Conservation (phyloP, 2,888 invertebrate species). For the Timema cristinae region DNA sequence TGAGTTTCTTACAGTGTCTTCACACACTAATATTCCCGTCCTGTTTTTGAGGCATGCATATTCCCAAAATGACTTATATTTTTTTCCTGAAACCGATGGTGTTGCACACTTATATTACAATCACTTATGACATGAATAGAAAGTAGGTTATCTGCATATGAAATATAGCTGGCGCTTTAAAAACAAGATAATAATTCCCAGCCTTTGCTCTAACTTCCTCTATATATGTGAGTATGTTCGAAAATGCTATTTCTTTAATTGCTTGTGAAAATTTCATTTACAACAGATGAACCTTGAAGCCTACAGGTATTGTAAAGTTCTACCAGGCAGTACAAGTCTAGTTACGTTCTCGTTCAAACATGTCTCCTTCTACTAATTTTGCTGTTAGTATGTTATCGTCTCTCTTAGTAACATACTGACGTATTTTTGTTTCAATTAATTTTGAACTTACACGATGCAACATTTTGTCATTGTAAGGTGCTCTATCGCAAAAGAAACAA, state of each 20-base stretch:
- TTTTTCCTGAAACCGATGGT: not conserved
- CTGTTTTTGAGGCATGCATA: not conserved
- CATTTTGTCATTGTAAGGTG: not conserved
- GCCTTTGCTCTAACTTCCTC: not conserved
- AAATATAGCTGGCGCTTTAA: slow-evolving; percentile 2
- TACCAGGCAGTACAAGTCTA: not conserved
- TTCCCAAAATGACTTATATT: not conserved
- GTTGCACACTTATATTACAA: not conserved
- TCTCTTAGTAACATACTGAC: not conserved
- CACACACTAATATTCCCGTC: slow-evolving; percentile 7
- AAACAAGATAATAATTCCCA: slow-evolving; percentile 5
- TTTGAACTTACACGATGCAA: not conserved
- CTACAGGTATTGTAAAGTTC: not conserved
- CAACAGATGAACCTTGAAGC: not conserved
- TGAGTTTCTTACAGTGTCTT: not conserved
- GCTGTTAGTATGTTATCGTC: not conserved
- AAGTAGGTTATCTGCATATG: not conserved
- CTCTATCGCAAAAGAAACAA: not conserved
- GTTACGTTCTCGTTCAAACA: not conserved
- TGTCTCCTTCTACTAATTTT: slow-evolving; percentile 7
- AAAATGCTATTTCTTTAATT: not conserved
- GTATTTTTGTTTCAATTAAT: slow-evolving; percentile 11
- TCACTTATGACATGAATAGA: not conserved
- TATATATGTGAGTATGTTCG: not conserved
- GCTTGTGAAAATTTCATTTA: not conserved